Percentiles rank a stretch among this genome's conserved stretches.
Evolutionary conservation across 1,140 invertebrate genomes (phyloP).

Genomic region (Papilio helenus): DNA sequence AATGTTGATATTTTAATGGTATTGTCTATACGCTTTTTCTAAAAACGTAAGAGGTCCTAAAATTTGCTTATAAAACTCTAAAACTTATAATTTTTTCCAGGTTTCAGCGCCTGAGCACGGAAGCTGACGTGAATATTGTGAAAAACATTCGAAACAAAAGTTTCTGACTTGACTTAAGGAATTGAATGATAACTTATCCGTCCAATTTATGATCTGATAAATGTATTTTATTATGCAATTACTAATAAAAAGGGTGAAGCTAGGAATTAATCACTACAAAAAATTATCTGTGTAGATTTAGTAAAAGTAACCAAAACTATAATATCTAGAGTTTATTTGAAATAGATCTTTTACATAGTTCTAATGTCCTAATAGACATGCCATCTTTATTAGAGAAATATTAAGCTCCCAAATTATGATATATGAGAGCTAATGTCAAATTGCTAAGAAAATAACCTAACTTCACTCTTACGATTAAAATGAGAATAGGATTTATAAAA

Average conservation of each 20-base stretch:
- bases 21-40: no score
- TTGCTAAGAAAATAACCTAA: neutral
- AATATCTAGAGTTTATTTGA: no score
- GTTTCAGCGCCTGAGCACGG: slow-evolving; percentile 53
- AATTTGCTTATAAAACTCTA: no score
- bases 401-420: no score
- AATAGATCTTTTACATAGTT: no score
- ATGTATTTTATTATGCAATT: neutral
- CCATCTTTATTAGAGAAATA: no score
- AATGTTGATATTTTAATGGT: no score
- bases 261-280: neutral
- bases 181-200: slow-evolving; percentile 1
- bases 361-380: no score
- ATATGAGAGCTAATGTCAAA: no score
- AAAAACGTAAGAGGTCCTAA: no score
- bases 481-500: slow-evolving; percentile 75
- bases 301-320: no score
- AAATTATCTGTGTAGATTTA: no score
- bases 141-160: neutral
- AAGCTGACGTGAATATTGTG: neutral
- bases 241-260: neutral
- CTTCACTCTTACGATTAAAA: slow-evolving; percentile 63
- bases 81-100: slow-evolving; percentile 51
- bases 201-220: slow-evolving; percentile 1
- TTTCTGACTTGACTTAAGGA: neutral